Evolutionary conservation across 2,113 vertebrate species (phyloP).

Genomic region (Saimiri boliviensis): DNA sequence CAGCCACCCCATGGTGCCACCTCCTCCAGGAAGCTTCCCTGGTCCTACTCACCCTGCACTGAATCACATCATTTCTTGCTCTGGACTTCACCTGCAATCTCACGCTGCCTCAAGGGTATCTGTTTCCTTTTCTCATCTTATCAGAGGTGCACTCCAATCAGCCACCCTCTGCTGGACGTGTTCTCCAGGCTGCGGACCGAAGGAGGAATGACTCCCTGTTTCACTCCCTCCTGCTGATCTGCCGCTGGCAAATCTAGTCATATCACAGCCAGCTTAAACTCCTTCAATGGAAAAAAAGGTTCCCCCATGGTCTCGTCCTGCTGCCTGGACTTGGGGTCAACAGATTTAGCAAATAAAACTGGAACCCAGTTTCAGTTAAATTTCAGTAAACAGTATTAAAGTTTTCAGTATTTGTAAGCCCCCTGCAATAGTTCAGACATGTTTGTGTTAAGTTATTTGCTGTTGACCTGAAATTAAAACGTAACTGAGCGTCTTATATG

Average conservation of each 20-base stretch:
- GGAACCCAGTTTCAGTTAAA: background rate
- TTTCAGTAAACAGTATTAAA: background rate
- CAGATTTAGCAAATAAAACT: background rate
- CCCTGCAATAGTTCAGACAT: background rate
- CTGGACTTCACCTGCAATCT: background rate
- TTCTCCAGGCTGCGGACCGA: background rate
- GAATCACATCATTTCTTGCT: background rate
- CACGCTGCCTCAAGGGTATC: rapidly evolving
- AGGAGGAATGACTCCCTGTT: background rate
- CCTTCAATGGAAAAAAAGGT: rapidly evolving
- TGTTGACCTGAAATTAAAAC: background rate
- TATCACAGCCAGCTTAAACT: background rate
- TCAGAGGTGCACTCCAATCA: background rate
- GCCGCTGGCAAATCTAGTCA: background rate
- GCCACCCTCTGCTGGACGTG: background rate
- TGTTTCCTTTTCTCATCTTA: background rate
- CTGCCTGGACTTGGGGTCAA: rapidly evolving
- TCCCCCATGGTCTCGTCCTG: background rate
- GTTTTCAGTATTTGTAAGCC: background rate
- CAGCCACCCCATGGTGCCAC: background rate
- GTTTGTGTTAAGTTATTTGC: too few relatives aligned
- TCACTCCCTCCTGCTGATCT: background rate
- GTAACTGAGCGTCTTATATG: background rate
- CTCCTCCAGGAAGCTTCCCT: background rate
- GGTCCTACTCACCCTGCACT: background rate